A percentile compares a stretch with the other conserved stretches of the same genome.
Conservation (phyloP, 2,797 vertebrate species). For the Clamator glandarius region DNA sequence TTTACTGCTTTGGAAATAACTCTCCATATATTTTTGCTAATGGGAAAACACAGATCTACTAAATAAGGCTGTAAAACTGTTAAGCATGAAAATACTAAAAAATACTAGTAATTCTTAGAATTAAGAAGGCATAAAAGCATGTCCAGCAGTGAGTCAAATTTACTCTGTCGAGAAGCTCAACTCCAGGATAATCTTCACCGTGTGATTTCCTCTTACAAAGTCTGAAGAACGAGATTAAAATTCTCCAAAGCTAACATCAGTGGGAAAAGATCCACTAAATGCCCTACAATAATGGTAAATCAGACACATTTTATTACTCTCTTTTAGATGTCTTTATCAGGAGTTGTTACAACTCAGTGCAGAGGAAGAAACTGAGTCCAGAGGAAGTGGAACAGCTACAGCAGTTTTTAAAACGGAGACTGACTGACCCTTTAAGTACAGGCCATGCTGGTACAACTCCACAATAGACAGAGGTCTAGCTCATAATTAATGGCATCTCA, state of each 20-base stretch:
- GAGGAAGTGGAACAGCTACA: neutral
- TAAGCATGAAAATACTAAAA: neutral
- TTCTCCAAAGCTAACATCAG: neutral
- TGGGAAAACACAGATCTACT: neutral
- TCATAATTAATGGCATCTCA: neutral
- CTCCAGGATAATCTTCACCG: neutral
- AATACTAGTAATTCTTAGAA: neutral
- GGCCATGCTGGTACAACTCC: neutral
- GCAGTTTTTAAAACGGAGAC: neutral
- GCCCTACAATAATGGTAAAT: neutral
- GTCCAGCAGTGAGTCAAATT: neutral
- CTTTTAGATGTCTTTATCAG: neutral
- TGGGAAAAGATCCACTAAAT: neutral
- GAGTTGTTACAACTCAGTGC: neutral
- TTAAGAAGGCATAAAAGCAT: neutral
- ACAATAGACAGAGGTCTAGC: neutral
- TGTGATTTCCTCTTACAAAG: neutral
- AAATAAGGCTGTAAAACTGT: neutral
- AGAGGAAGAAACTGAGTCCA: neutral
- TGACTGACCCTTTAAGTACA: neutral
- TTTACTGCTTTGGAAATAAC: neutral
- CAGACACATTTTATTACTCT: neutral
- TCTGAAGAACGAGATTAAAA: neutral
- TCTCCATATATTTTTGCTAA: neutral
- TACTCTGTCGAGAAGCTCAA: neutral